phyloP scores from a whole-genome alignment of 1,140 invertebrate genomes.

The Drosophila tropicalis region DNA sequence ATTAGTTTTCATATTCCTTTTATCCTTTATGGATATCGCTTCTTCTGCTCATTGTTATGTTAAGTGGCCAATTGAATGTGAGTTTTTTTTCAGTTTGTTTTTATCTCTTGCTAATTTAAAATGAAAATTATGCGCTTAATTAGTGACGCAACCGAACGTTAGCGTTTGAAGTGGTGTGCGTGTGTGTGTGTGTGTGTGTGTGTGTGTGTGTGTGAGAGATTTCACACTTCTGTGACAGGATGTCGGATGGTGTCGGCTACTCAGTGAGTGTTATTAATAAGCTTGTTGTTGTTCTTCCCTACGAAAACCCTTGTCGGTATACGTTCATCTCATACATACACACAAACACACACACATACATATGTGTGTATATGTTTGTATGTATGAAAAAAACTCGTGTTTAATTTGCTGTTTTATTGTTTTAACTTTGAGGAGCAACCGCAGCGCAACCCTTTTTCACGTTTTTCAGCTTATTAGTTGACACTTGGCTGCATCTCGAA shows the following conservation, averaged over 20 bases:
- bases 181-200: neutral
- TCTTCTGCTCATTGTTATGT: conserved; percentile 29
- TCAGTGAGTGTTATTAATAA: conserved; percentile 64
- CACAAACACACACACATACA: neutral
- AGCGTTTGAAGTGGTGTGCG: conserved; percentile 7
- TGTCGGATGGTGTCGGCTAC: conserved; percentile 21
- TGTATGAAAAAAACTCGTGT: conserved; percentile 28
- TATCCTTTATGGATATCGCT: neutral
- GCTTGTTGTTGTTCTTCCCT: conserved; percentile 36
- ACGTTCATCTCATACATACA: neutral
- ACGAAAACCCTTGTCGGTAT: conserved; percentile 12
- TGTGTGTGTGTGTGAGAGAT: conserved; percentile 37
- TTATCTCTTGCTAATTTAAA: conserved; percentile 47
- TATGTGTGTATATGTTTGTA: conserved; percentile 6
- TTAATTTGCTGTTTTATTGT: conserved; percentile 74
- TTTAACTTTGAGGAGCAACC: conserved; percentile 66
- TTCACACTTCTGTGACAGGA: conserved; percentile 67
- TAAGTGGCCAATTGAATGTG: conserved; percentile 38
- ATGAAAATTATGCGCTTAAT: conserved; percentile 70
- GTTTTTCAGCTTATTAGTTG: conserved; percentile 57
- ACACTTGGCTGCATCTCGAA: conserved; percentile 59
- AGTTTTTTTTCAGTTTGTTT: neutral
- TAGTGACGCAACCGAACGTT: conserved; percentile 44
- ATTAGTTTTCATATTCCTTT: neutral
- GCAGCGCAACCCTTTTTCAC: conserved; percentile 34